Conservation (phyloP, 1,140 invertebrate species). For the Drosophila leontia region DNA sequence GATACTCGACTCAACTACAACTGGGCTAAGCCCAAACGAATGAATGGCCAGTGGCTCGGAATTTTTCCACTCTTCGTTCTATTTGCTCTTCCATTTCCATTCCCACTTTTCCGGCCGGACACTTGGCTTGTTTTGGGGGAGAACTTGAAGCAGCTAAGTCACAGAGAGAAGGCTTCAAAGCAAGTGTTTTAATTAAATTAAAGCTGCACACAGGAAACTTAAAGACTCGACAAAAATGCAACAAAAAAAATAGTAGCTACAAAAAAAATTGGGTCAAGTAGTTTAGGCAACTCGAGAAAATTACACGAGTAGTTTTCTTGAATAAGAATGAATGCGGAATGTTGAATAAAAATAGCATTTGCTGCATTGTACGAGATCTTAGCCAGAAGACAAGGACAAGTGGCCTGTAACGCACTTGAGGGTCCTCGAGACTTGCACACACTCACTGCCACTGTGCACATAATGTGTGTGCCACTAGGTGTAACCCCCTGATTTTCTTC, state of each 20-base stretch:
- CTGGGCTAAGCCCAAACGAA: conserved; percentile 9
- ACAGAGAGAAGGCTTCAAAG: conserved; percentile 7
- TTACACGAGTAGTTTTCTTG: conserved; percentile 60
- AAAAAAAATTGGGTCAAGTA: conserved; percentile 67
- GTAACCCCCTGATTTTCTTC: conserved; percentile 1
- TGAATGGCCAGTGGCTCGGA: conserved; percentile 29
- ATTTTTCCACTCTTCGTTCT: conserved; percentile 30
- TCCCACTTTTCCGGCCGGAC: conserved; percentile 25
- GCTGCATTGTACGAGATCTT: conserved; percentile 28
- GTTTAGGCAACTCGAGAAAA: conserved; percentile 57
- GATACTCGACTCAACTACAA: conserved; percentile 35
- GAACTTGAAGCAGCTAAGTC: conserved; percentile 5
- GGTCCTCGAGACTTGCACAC: conserved; percentile 43
- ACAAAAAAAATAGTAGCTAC: background rate
- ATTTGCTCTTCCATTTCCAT: conserved; percentile 20
- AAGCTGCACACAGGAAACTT: conserved; percentile 35
- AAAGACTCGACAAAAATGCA: conserved; percentile 15
- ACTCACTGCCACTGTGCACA: conserved; percentile 6
- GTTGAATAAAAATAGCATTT: conserved; percentile 27
- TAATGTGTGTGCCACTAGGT: conserved; percentile 8
- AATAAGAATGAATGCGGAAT: conserved; percentile 41
- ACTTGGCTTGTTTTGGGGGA: conserved; percentile 21
- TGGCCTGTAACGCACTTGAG: conserved; percentile 54
- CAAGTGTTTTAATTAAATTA: conserved; percentile 72
- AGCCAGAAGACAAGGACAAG: conserved; percentile 51